phyloP scores from a whole-genome alignment of 2,113 vertebrate genomes.

The Delphinus delphis region DNA sequence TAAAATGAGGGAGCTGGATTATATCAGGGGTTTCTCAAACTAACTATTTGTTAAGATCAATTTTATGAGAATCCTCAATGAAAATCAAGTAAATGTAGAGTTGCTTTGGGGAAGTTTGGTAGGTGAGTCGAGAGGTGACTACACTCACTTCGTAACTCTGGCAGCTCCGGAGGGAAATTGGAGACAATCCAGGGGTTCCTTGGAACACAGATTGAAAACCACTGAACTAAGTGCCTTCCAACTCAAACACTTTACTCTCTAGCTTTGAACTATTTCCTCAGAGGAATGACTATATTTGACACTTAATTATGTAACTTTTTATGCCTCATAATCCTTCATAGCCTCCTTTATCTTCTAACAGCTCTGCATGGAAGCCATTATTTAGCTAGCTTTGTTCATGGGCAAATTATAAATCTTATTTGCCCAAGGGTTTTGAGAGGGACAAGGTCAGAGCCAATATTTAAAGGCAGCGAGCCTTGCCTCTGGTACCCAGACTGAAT shows the following conservation, averaged over 20 bases:
- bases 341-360: neutral
- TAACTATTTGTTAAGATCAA: neutral
- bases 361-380: neutral
- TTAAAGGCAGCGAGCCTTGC: neutral
- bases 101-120: neutral
- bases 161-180: neutral
- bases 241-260: neutral
- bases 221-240: neutral
- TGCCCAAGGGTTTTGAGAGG: neutral
- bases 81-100: neutral
- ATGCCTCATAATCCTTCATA: neutral
- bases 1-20: neutral
- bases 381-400: neutral
- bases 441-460: neutral
- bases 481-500: neutral
- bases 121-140: neutral
- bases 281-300: neutral
- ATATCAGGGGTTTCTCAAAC: neutral
- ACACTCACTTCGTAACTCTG: neutral
- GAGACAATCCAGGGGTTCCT: neutral
- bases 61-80: neutral
- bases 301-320: neutral
- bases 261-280: constrained; percentile 3
- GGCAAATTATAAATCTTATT: neutral
- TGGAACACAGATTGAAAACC: neutral